These are phyloP conservation scores for Plectropomus leopardus DNA, from an alignment of 2,113 vertebrate genomes.

Conservation along the genomic window DNA sequence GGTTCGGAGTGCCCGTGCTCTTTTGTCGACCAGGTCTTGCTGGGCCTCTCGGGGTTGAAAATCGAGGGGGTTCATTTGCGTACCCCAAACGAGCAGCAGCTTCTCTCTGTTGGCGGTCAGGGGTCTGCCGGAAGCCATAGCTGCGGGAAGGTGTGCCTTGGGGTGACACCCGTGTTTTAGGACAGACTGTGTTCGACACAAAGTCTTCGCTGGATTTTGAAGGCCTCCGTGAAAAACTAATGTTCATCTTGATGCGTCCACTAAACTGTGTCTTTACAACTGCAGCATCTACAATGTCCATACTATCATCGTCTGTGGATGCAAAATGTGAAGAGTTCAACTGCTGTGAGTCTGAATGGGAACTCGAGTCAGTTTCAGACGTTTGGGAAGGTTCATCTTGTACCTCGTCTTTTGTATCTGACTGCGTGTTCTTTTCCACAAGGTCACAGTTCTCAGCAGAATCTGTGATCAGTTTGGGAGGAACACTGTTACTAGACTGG, in stretches of 20 bases:
- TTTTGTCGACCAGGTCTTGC: slow-evolving; percentile 30
- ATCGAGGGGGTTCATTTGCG: slow-evolving; percentile 39
- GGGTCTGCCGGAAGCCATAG: slow-evolving; percentile 84
- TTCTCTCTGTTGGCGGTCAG: slow-evolving; percentile 88
- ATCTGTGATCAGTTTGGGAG: not conserved
- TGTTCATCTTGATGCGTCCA: slow-evolving; percentile 67
- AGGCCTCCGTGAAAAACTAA: slow-evolving; percentile 64
- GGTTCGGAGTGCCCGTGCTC: slow-evolving; percentile 23
- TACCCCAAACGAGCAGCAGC: slow-evolving; percentile 85
- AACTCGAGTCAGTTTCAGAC: slow-evolving; percentile 48
- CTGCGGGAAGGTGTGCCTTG: slow-evolving; percentile 44
- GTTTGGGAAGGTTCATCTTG: slow-evolving; percentile 26
- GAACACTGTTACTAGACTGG: slow-evolving; percentile 18
- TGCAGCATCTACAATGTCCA: slow-evolving; percentile 68
- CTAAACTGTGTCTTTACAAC: slow-evolving; percentile 62
- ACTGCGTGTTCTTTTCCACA: not conserved
- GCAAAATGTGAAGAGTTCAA: slow-evolving; percentile 69
- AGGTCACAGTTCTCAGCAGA: slow-evolving; percentile 15
- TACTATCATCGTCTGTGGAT: slow-evolving; percentile 65
- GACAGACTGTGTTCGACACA: not conserved
- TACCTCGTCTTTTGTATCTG: not conserved
- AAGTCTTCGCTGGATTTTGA: slow-evolving; percentile 42
- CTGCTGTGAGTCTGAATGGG: slow-evolving; percentile 59
- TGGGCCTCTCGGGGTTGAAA: slow-evolving; percentile 70
- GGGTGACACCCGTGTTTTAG: not conserved